Percentiles rank a stretch among this genome's conserved stretches.
phyloP scores from a whole-genome alignment of 2,113 vertebrate genomes.

The Malurus cyaneus region DNA sequence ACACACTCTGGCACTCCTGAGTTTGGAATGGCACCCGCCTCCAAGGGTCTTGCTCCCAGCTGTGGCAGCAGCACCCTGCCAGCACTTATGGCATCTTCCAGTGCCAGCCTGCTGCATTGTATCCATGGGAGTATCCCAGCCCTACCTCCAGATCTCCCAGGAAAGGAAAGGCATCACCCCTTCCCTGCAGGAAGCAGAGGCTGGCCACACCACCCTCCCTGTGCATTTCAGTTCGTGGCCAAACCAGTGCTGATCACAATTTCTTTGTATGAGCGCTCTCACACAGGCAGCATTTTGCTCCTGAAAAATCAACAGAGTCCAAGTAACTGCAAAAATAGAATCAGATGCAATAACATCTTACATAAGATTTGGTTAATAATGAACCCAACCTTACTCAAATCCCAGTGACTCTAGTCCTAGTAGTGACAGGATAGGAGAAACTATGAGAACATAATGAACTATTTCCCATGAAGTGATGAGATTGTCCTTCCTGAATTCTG shows the following conservation, averaged over 20 bases:
- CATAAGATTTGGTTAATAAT: constrained; percentile 50
- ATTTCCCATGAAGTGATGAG: background rate
- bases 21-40: background rate
- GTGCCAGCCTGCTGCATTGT: fast-evolving
- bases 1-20: background rate
- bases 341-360: constrained; percentile 15
- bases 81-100: fast-evolving
- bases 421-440: constrained; percentile 9
- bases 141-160: background rate
- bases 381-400: constrained; percentile 47
- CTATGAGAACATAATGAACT: background rate
- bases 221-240: background rate
- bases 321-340: constrained; percentile 44
- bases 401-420: background rate
- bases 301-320: background rate
- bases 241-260: background rate
- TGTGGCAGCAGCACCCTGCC: background rate
- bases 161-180: background rate
- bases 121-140: fast-evolving
- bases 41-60: background rate
- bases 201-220: background rate
- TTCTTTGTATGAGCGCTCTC: background rate
- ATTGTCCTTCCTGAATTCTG: background rate
- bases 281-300: background rate
- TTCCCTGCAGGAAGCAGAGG: background rate